Conservation (phyloP, 1,140 invertebrate genomes). For the Saccostrea cuccullata region DNA sequence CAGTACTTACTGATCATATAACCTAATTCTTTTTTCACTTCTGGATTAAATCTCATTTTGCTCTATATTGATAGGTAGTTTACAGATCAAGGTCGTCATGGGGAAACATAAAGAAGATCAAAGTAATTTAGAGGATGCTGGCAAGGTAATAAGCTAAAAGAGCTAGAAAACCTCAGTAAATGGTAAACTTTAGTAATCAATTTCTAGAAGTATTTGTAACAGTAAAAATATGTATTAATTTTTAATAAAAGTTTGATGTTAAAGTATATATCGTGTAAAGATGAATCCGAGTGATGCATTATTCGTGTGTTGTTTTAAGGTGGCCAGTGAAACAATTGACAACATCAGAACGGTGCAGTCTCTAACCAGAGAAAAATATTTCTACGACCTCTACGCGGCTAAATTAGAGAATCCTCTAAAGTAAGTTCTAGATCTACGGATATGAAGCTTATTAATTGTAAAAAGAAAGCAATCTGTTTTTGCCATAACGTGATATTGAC, state of each 20-base stretch:
- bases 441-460: no score
- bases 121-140: constrained; percentile 68
- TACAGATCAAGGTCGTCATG: constrained; percentile 85
- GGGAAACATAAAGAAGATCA: constrained; percentile 69
- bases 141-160: constrained; percentile 65
- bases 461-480: no score
- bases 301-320: constrained; percentile 59
- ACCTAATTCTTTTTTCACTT: no score
- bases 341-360: constrained; percentile 83
- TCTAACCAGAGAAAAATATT: constrained; percentile 79
- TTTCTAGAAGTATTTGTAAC: no score
- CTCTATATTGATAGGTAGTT: constrained; percentile 60
- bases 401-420: constrained; percentile 65
- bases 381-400: constrained; percentile 74
- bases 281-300: background rate
- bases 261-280: no score
- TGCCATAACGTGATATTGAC: no score
- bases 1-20: no score
- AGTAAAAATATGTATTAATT: no score
- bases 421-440: constrained; percentile 50
- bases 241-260: no score
- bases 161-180: background rate
- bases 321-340: constrained; percentile 81
- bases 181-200: no score
- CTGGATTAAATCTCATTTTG: background rate